Base-by-base conservation (phyloP, 2,113 vertebrate species). In the Platichthys stellatus region DNA sequence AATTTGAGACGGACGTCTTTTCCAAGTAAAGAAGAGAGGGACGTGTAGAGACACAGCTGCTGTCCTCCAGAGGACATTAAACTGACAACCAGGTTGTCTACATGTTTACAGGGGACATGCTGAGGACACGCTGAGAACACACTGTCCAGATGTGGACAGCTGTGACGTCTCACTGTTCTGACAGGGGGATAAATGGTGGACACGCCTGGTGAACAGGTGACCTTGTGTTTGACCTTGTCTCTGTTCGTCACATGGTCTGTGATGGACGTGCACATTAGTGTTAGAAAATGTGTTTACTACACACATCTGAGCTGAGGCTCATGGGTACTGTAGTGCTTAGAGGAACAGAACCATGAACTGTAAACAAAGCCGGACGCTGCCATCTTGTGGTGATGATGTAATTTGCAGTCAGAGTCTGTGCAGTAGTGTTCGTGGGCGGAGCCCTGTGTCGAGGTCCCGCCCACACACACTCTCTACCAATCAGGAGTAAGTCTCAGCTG, bases 1-100 rank as follows among this genome's bases (percentile, higher is more conserved):
- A 99, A 98, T 65, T 92, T 99, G 72, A 95, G 96, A 75, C 94
- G 96, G 86, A 98, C 96, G 0, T 93, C 96, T 0, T 89, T 93
- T 0, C 89, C 94, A 53, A 86, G 76, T 0, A 92, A 90, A 10
- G 95, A 93, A 0, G 96, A 98, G 87, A 93, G 96, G 78, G 93
- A 94, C 11, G 94, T 91, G 1, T 97, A 96, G 81, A 91, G 76
- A 65, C 35, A 9, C 51, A 57, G 20, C 13, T 38, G 10, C 28
- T 63, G 74, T 66, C 72, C 74, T 45, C 17, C 8, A 26, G 62
- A 56, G 43, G 18, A 66, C 49, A n/a, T 14, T 9, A 21, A 49
- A 47, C 40, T 43, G 49, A 51, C 12, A 23, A 5, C 8, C 26
- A 57, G 21, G 47, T 40, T 51, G 54, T 81, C 66, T 45, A 59